phyloP scores from a whole-genome alignment of 2,888 invertebrate genomes.

The Lissonota sp. region DNA sequence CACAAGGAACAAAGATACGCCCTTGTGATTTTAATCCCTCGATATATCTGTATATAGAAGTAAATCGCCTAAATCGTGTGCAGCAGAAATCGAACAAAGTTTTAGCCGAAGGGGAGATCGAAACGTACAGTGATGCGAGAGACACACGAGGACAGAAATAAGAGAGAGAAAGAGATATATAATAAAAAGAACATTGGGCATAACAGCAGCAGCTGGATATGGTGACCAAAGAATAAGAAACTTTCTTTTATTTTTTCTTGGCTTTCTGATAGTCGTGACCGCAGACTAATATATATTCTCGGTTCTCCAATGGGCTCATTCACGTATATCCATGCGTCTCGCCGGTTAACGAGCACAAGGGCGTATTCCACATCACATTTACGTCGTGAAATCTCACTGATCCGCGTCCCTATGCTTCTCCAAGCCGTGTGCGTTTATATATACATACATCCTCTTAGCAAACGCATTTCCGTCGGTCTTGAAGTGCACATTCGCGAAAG shows the following conservation, averaged over 20 bases:
- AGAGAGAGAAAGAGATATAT: slow-evolving; percentile 20
- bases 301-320: slow-evolving; percentile 55
- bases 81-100: slow-evolving; percentile 28
- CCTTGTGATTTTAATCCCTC: no score
- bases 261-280: slow-evolving; percentile 62
- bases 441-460: slow-evolving; percentile 28
- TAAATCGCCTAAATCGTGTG: slow-evolving; percentile 13
- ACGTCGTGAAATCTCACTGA: no score
- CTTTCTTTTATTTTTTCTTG: slow-evolving; percentile 34
- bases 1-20: no score
- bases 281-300: slow-evolving; percentile 66
- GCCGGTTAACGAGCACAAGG: slow-evolving; percentile 1
- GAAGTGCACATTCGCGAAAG: slow-evolving; percentile 39
- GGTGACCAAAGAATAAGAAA: slow-evolving; percentile 56
- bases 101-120: background rate
- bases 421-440: background rate
- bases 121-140: background rate
- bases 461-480: slow-evolving; percentile 65
- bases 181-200: slow-evolving; percentile 38
- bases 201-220: slow-evolving; percentile 60
- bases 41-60: background rate
- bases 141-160: slow-evolving; percentile 17
- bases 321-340: slow-evolving; percentile 1
- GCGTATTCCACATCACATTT: no score
- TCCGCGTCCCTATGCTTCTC: no score